Evolutionary conservation across 2,888 invertebrate species (phyloP).

Genomic region (Agapostemon virescens): DNA sequence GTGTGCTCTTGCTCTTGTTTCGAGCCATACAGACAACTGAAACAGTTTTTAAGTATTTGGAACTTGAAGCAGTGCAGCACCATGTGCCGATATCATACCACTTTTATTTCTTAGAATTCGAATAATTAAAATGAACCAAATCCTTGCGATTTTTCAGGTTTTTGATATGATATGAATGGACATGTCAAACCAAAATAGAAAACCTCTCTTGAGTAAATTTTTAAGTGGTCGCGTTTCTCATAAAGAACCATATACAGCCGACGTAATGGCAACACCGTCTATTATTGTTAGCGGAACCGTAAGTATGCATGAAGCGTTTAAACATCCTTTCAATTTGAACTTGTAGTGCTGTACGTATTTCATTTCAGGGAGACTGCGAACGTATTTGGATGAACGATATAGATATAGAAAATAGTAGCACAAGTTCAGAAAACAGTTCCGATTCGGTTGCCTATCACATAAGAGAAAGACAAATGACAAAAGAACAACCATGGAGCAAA

Average conservation of each 20-base stretch:
- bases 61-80: slow-evolving; percentile 23
- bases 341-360: neutral
- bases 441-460: slow-evolving; percentile 67
- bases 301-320: slow-evolving; percentile 13
- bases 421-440: slow-evolving; percentile 74
- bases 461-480: slow-evolving; percentile 63
- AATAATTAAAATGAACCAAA: neutral
- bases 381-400: slow-evolving; percentile 73
- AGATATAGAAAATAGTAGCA: slow-evolving; percentile 69
- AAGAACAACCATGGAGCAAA: slow-evolving; percentile 73
- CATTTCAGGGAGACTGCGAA: slow-evolving; percentile 58
- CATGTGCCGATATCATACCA: neutral
- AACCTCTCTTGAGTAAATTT: slow-evolving; percentile 45
- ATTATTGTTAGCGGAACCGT: slow-evolving; percentile 46
- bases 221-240: slow-evolving; percentile 29
- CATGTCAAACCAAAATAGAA: slow-evolving; percentile 59
- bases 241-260: slow-evolving; percentile 25
- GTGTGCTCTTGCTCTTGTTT: slow-evolving; percentile 65
- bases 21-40: slow-evolving; percentile 59
- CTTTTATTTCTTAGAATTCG: slow-evolving; percentile 8
- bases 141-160: neutral
- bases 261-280: slow-evolving; percentile 31
- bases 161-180: neutral
- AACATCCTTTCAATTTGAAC: neutral
- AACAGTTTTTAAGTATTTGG: slow-evolving; percentile 61